These are phyloP conservation scores for Neofelis nebulosa DNA, from an alignment of 2,113 vertebrate genomes.

Conservation along the genomic window DNA sequence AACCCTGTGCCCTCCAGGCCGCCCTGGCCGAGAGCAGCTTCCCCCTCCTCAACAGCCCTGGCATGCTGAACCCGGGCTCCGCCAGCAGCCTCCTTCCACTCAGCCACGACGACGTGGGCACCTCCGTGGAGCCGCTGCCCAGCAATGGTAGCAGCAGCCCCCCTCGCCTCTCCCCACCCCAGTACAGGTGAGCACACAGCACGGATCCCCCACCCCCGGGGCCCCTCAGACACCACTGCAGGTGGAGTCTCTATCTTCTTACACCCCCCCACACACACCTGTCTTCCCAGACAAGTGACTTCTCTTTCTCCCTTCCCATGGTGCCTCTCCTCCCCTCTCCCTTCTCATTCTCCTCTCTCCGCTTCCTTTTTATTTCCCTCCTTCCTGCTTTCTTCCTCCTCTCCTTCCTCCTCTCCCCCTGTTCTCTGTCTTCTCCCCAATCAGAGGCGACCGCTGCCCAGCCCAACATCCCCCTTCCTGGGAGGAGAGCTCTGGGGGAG, in stretches of 20 bases:
- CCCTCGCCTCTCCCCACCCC: constrained; percentile 95
- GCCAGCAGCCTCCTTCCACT: constrained; percentile 95
- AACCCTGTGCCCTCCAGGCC: constrained; percentile 76
- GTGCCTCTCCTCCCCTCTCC: background rate
- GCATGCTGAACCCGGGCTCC: constrained; percentile 92
- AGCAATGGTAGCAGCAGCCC: constrained; percentile 98
- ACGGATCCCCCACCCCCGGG: accelerated
- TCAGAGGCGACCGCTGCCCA: background rate
- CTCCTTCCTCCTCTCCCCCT: background rate
- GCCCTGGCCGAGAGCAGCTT: constrained; percentile 97
- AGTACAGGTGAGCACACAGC: constrained; percentile 91
- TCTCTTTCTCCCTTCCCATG: too few species aligned
- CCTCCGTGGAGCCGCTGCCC: constrained; percentile 97
- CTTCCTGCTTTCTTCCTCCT: background rate
- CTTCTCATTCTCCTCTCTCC: too few species aligned
- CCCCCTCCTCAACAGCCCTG: constrained; percentile 94
- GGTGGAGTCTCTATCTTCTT: background rate
- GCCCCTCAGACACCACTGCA: background rate
- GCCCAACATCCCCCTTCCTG: too few species aligned
- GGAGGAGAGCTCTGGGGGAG: background rate
- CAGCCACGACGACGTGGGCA: constrained; percentile 96
- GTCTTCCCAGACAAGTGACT: background rate
- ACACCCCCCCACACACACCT: accelerated
- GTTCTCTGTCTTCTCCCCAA: too few species aligned
- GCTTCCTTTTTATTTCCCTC: background rate